Base-by-base conservation (phyloP, 2,888 invertebrate species). In the Unio pictorum region DNA sequence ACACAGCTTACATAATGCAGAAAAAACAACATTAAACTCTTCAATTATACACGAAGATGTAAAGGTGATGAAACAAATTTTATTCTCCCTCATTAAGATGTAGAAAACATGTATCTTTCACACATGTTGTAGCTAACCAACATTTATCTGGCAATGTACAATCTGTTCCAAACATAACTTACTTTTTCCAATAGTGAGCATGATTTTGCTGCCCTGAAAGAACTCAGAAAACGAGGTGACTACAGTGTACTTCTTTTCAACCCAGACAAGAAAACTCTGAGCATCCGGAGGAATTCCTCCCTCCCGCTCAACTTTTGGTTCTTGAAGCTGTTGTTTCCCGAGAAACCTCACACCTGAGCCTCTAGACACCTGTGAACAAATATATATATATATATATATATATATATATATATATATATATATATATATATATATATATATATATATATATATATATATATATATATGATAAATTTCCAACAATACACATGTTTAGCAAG, bases 161-260 rank as follows among this genome's bases (percentile, higher is more conserved):
- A 34, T 7, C 65, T 65, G 66, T 20, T 28, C 23, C n/a, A 15
- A 66, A 55, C 61, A 28, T 5, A 55, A 23, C 75, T 71, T 69
- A 85, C 85, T 83, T 79, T 71, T 73, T 15, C 85, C 85, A 59
- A 84, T 76, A 64, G 71, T 77, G 28, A 84, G 77, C n/a, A 74
- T 75, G 11, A 85, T 72, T 54, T 72, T 75, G 72, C 79, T 80
- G 34, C 83, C 81, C 2, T 73, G 68, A 55, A 77, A 67, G 8
- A 85, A 69, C 26, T 78, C 78, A 17, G 81, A 80, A 64, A 79
- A 81, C 18, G 85, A 82, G 18, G 84, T 85, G 11, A 85, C 78
- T 4, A 73, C 78, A 17, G 71, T 76, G 69, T 72, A 82, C n/a
- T 72, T 69, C 20, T 69, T 56, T 55, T 71, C 69, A 3, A 78